A percentile compares a stretch with the other conserved stretches of the same genome.
phyloP scores from a whole-genome alignment of 2,888 invertebrate genomes.

The Netelia virgata region DNA sequence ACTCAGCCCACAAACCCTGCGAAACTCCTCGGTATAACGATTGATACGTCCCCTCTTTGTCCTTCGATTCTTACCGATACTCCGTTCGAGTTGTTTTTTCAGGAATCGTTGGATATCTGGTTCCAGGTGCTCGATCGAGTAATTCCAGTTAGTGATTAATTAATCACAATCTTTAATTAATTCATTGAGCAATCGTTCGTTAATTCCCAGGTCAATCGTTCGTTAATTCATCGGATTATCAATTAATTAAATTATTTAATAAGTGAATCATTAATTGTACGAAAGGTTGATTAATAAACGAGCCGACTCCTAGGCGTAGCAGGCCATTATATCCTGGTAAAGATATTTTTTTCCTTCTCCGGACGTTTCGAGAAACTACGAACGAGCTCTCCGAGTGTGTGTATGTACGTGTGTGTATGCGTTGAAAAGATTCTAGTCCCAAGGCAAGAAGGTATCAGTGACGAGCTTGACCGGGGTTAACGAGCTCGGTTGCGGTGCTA shows the following conservation, averaged over 20 bases:
- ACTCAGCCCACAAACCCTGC: constrained; percentile 41
- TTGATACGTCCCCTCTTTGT: constrained; percentile 1
- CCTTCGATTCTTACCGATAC: neutral
- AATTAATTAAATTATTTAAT: neutral
- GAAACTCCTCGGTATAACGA: neutral
- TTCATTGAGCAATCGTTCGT: neutral
- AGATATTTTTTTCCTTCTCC: neutral
- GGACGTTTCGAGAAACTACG: neutral
- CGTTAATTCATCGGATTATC: neutral
- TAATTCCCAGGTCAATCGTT: no score
- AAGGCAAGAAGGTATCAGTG: constrained; percentile 55
- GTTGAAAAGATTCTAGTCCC: constrained; percentile 16
- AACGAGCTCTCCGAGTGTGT: neutral
- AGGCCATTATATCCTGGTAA: neutral
- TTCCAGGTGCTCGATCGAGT: no score
- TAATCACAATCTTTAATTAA: neutral
- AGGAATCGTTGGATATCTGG: neutral
- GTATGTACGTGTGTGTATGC: neutral
- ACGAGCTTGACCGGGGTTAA: constrained; percentile 64
- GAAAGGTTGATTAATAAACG: neutral
- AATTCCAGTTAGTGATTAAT: no score
- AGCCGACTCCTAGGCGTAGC: neutral
- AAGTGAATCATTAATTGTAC: neutral
- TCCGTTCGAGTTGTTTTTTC: neutral
- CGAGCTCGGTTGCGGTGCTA: constrained; percentile 59